Evolutionary conservation across 1,140 invertebrate genomes (phyloP), one percentile per base, ranked within the genome.

Genomic region (Bursaphelenchus mucronatus): DNA sequence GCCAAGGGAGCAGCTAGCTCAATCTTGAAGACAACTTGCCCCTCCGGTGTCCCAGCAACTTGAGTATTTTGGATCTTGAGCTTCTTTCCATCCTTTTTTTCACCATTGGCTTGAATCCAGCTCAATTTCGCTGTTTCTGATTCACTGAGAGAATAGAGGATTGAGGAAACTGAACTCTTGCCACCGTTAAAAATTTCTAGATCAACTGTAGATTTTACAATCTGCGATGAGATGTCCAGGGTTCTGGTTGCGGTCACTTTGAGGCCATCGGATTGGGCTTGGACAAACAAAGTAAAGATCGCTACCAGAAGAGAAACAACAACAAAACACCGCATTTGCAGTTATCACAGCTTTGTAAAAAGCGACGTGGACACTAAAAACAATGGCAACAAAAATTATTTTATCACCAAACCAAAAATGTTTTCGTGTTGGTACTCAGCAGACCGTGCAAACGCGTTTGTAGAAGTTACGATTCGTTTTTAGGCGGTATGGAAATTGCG

Each of bases 171-270:
- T 19, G 61, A 61, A 40, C 43, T 39, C 9, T 76, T 75, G 11
- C 76, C 76, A 1, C 61, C 53, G 58, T 76, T 76, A 40, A 76
- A 64, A 10, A 79, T 49, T 44, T 70, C 52, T 45, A 54, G 67
- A 15, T 74, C 63, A 10, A 62, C 13, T 39, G 41, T n/a, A 54
- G 63, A 44, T 59, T 76, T 76, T n/a, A 74, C 50, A 44, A 76
- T 56, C 61, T 78, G 76, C 1, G 75, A 64, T 30, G 77, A 66
- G 6, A 80, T 47, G 63, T 78, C 76, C 10, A 78, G 56, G 15
- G 63, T 75, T 43, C 76, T 58, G 21, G 64, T 63, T 43, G 69
- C 77, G 44, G 54, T 47, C 44, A 78, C 59, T 61, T 62, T 61
- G 52, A 68, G 61, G 6, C 17, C 64, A 11, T 39, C 61, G 11